phyloP scores from a whole-genome alignment of 2,797 vertebrate species.

The Acrossocheilus fasciatus region DNA sequence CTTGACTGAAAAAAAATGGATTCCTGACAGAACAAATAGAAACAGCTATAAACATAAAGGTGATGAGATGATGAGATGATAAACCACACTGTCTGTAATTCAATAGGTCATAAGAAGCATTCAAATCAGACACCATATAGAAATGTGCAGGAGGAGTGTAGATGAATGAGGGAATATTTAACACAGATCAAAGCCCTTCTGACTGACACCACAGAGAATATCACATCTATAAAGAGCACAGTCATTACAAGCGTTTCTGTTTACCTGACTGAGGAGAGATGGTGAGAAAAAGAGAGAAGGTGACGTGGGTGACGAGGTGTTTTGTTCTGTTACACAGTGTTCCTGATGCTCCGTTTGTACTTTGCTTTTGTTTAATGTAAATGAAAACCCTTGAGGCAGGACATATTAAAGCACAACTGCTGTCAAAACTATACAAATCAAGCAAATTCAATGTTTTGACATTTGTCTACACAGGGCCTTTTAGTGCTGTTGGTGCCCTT shows the following conservation, averaged over 20 bases:
- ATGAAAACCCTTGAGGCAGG: not conserved
- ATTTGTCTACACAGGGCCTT: not conserved
- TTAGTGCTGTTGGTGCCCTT: conserved; percentile 4
- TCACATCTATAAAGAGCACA: not conserved
- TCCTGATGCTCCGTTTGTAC: not conserved
- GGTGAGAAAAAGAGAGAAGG: not conserved
- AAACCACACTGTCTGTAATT: not conserved
- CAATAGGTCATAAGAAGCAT: not conserved
- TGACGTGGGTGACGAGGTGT: not conserved
- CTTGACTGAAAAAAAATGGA: not conserved
- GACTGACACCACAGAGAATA: not conserved
- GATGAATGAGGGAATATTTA: conserved; percentile 1
- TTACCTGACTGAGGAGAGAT: not conserved
- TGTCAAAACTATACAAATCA: conserved; percentile 8
- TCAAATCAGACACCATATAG: not conserved
- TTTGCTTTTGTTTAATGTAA: not conserved
- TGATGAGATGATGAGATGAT: too few species aligned
- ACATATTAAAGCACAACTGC: not conserved
- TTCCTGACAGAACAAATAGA: not conserved
- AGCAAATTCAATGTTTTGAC: not conserved
- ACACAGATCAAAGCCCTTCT: conserved; percentile 23
- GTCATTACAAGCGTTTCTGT: not conserved
- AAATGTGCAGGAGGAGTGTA: not conserved
- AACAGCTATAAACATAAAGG: not conserved
- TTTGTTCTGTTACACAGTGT: not conserved